Percentiles rank a stretch among this genome's conserved stretches.
phyloP scores from a whole-genome alignment of 2,888 invertebrate species.

The Pachymerium ferrugineum region DNA sequence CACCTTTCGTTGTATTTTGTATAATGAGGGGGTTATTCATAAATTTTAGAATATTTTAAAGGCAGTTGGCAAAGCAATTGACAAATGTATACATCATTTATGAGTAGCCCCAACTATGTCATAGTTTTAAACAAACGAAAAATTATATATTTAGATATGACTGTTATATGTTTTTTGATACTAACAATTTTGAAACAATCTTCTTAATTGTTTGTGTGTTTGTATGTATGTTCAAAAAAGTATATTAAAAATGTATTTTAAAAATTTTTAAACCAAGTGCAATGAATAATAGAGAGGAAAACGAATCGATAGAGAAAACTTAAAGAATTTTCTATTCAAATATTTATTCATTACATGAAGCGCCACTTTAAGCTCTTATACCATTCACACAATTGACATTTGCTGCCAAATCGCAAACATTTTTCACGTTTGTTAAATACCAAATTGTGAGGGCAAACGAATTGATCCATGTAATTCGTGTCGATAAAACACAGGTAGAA shows the following conservation, averaged over 20 bases:
- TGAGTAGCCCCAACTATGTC: neutral
- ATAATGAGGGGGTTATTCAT: too few species aligned
- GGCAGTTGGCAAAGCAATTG: too few species aligned
- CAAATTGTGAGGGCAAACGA: neutral
- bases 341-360: too few species aligned
- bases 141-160: neutral
- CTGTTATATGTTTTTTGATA: neutral
- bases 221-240: neutral
- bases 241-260: neutral
- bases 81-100: neutral
- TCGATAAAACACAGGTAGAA: neutral
- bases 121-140: neutral
- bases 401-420: neutral
- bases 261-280: neutral
- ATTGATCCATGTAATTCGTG: neutral
- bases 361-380: neutral
- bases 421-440: neutral
- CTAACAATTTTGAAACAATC: neutral
- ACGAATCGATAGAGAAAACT: too few species aligned
- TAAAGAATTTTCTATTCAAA: too few species aligned
- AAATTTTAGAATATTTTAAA: too few species aligned
- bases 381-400: neutral
- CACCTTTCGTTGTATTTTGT: too few species aligned
- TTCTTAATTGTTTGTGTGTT: neutral
- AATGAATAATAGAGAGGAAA: too few species aligned